Base-by-base conservation (phyloP, 2,888 invertebrate genomes). In the Calliopum simillimum region DNA sequence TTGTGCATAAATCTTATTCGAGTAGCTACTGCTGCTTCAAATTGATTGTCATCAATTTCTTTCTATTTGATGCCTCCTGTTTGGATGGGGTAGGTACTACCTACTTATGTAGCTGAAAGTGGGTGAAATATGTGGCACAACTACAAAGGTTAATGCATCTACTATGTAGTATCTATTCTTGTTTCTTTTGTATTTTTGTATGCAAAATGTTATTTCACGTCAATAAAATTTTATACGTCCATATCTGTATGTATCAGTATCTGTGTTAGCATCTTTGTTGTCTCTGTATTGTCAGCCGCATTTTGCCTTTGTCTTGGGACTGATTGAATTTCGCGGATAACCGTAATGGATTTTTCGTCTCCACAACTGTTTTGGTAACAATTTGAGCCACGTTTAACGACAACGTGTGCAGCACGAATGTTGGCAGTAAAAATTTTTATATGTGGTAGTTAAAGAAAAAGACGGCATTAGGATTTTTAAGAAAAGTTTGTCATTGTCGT, bases 281-380 rank as follows among this genome's bases (percentile, higher is more conserved):
- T 23, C 41, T 41, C 16, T 11, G 5, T 44, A n/a, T 44, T 43
- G 46, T 43, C 19, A 19, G 41, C 21, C 46, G 23, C 43, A 19
- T 19, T 47, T 68, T 25, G 19, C 33, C 16, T 23, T 46, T 74
- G 76, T 77, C 80, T 76, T 78, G 79, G 77, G 79, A 77, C 79
- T 80, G 81, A 81, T 82, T 82, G 83, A 81, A 81, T 82, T 83
- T 83, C 84, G 83, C 84, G 83, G 83, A 83, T 82, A 83, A 83
- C 83, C 83, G 78, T 79, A 83, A 83, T 82, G 83, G 82, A 80
- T 81, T 81, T 79, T 78, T 79, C 75, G 75, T 79, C 72, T 81
- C 83, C 83, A 77, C 82, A 83, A 83, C 82, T 83, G 82, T 80
- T 81, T 82, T 79, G 82, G 82, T 79, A 80, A 80, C 82, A 81